Percentiles rank a stretch among this genome's conserved stretches.
phyloP scores from a whole-genome alignment of 2,888 invertebrate genomes.

The Acronicta aceris region DNA sequence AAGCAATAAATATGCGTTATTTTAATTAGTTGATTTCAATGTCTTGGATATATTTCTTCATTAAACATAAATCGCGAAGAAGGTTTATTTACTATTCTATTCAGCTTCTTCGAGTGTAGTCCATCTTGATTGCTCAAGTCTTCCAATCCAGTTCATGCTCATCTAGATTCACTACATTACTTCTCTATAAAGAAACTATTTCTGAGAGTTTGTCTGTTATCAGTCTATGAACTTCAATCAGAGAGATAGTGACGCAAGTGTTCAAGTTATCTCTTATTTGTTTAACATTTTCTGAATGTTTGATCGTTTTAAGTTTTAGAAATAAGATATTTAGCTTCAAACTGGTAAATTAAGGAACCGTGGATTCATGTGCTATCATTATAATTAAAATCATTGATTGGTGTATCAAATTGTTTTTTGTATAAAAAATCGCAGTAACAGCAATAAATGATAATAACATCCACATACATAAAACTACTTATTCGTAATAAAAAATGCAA shows the following conservation, averaged over 20 bases:
- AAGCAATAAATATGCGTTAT: conserved; percentile 1
- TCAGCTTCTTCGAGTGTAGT: conserved; percentile 58
- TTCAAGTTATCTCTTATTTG: conserved; percentile 69
- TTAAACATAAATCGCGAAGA: conserved; percentile 47
- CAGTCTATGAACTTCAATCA: conserved; percentile 56
- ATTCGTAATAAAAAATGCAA: neutral
- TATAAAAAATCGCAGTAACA: conserved; percentile 13
- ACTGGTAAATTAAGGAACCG: conserved; percentile 63
- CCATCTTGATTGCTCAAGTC: conserved; percentile 76
- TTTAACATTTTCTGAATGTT: conserved; percentile 54
- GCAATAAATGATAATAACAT: conserved; percentile 4
- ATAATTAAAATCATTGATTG: conserved; percentile 54
- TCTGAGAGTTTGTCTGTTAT: conserved; percentile 62
- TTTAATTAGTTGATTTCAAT: conserved; percentile 32
- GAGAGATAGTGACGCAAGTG: conserved; percentile 67
- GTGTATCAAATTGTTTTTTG: conserved; percentile 59
- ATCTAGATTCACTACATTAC: conserved; percentile 57
- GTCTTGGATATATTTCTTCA: conserved; percentile 51
- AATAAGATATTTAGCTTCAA: conserved; percentile 71
- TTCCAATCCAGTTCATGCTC: conserved; percentile 78
- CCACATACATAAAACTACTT: neutral
- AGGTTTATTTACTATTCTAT: conserved; percentile 49
- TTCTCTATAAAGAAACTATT: conserved; percentile 32
- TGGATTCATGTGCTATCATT: conserved; percentile 74
- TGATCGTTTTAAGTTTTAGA: conserved; percentile 70